Evolutionary conservation across 2,888 invertebrate genomes (phyloP).

Genomic region (Allophyes oxyacanthae): DNA sequence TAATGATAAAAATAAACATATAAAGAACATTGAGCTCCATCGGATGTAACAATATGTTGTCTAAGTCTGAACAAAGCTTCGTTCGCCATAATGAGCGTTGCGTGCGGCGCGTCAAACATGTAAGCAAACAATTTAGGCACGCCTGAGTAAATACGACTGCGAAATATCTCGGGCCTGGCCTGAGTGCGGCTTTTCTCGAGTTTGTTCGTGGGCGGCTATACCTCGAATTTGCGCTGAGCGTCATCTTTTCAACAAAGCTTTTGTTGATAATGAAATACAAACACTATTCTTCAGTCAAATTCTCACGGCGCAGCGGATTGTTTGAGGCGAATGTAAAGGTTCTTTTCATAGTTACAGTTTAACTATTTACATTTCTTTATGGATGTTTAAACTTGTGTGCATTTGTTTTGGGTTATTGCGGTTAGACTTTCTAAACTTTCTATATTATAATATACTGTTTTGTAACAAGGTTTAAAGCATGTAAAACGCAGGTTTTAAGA

Average conservation of each 20-base stretch:
- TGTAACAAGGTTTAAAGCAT: no score
- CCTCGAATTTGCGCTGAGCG: constrained; percentile 82
- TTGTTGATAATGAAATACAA: constrained; percentile 88
- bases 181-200: constrained; percentile 80
- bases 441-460: no score
- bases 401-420: constrained; percentile 39
- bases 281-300: constrained; percentile 81
- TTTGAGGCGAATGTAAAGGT: constrained; percentile 73
- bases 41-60: constrained; percentile 85
- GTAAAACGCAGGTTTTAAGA: no score
- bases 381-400: constrained; percentile 44
- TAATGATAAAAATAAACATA: constrained; percentile 86
- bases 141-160: constrained; percentile 88
- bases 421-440: constrained; percentile 24
- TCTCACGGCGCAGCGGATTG: constrained; percentile 74
- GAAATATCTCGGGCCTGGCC: constrained; percentile 84
- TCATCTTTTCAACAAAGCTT: constrained; percentile 86
- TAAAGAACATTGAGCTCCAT: constrained; percentile 83
- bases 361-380: constrained; percentile 52
- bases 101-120: constrained; percentile 88
- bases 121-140: constrained; percentile 89
- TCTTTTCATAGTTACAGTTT: constrained; percentile 61
- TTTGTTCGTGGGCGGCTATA: constrained; percentile 77
- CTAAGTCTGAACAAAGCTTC: constrained; percentile 86
- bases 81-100: constrained; percentile 87